Base-by-base conservation (phyloP, 2,888 invertebrate species). In the Pardosa pseudoannulata region DNA sequence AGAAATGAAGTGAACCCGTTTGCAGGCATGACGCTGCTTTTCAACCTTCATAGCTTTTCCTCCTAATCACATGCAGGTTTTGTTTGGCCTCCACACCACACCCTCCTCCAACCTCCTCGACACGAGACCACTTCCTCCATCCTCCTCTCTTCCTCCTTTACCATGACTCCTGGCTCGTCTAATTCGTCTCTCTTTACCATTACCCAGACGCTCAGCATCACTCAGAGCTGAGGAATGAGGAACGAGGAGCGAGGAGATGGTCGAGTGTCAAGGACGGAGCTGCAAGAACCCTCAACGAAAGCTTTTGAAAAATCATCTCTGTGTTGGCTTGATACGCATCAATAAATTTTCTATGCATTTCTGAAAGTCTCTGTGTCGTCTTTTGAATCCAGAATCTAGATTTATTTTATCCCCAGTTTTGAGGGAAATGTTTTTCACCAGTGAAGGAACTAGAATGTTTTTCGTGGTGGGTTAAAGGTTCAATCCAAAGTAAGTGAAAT, bases 191-290 rank as follows among this genome's bases (percentile, higher is more conserved):
- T 83, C 78, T 83, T 29, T 65, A 31, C 41, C 7, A 16, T 56
- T 36, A 72, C 11, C 67, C 83, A 83, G 83, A 83, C 83, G 13
- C 76, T 83, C 78, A 73, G 73, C 73, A 83, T 83, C 46, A 83
- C 83, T 9, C 46, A 83, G 46, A 78, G 83, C 67, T 83, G 76
- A 78, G 28, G 27, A 28, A 65, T 28, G 64, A 41, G 3, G 28
- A 13, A 41, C n/a, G 27, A 13, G 13, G 56, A n/a, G 56, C 46
- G 23, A 36, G 67, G 67, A 65, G 29, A 16, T 2, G n/a, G 32
- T 19, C 19, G 19, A 31, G 32, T 36, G 67, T 56, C 56, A 19
- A 56, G 56, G 56, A 7, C 19, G 67, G 67, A 67, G 9, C n/a
- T n/a, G n/a, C n/a, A n/a, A n/a, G n/a, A n/a, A n/a, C n/a, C n/a